Conservation (phyloP, 2,888 invertebrate genomes). For the Branchipolynoe longqiensis region DNA sequence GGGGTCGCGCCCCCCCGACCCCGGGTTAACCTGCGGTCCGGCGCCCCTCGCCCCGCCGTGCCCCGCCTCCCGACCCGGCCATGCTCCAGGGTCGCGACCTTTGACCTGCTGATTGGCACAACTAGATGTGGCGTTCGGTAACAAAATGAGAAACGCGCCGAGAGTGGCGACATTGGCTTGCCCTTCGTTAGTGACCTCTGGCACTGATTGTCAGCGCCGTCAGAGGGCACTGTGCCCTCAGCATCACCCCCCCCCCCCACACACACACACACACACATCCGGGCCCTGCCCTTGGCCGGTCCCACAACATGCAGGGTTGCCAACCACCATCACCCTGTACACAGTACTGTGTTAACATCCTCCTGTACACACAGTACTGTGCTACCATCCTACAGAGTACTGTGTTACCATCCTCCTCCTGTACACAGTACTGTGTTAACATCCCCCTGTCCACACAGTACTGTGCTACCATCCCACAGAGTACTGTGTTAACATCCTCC, state of each 20-base stretch:
- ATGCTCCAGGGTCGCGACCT: constrained; percentile 45
- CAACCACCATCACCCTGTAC: neutral
- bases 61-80: constrained; percentile 9
- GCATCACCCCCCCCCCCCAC: neutral
- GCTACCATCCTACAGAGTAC: too few relatives aligned
- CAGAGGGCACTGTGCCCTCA: neutral
- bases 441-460: too few relatives aligned
- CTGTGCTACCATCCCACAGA: too few relatives aligned
- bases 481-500: too few relatives aligned
- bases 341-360: too few relatives aligned
- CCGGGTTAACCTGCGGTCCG: constrained; percentile 19
- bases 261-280: too few relatives aligned
- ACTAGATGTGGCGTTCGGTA: constrained; percentile 53
- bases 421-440: too few relatives aligned
- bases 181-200: constrained; percentile 55
- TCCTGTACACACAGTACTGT: too few relatives aligned
- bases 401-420: too few relatives aligned
- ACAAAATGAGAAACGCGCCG: constrained; percentile 50
- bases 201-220: constrained; percentile 49
- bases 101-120: constrained; percentile 50
- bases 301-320: too few relatives aligned
- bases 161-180: constrained; percentile 30
- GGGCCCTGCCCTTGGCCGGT: too few relatives aligned
- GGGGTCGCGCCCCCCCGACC: constrained; percentile 12
- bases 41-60: neutral